Conservation (phyloP, 2,888 invertebrate genomes). For the Apodemia zela region DNA sequence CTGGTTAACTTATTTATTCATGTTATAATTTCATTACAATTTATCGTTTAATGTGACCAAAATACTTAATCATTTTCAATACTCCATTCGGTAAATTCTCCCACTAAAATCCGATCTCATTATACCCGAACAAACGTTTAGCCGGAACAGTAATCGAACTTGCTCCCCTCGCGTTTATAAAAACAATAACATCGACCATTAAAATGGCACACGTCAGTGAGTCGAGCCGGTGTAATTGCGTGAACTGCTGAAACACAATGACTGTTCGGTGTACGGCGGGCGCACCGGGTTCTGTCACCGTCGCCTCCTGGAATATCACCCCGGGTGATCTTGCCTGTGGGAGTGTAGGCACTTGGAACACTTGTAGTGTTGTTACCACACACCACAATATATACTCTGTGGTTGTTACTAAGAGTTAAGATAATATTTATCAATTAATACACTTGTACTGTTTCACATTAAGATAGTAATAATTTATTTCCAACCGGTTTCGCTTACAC, state of each 20-base stretch:
- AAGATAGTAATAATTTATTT: no score
- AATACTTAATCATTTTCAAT: not conserved
- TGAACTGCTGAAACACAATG: constrained; percentile 49
- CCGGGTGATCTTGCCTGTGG: no score
- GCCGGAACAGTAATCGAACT: constrained; percentile 35
- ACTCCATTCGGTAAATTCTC: not conserved
- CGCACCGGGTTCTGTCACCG: constrained; percentile 14
- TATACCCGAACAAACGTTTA: constrained; percentile 21
- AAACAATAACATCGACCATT: constrained; percentile 74
- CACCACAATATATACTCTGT: no score
- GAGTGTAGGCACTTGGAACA: no score
- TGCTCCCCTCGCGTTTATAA: constrained; percentile 41
- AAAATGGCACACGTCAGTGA: constrained; percentile 70
- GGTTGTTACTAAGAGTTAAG: no score
- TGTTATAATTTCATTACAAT: no score
- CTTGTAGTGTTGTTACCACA: no score
- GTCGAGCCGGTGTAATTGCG: constrained; percentile 62
- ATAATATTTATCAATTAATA: no score
- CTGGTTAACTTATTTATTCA: no score
- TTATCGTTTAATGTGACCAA: not conserved
- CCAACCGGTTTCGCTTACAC: no score
- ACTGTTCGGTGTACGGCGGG: constrained; percentile 36
- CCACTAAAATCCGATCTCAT: constrained; percentile 10
- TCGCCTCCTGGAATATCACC: constrained; percentile 2
- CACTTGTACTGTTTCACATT: no score